Base-by-base conservation (phyloP, 2,888 invertebrate genomes). In the Bhutanitis thaidina region DNA sequence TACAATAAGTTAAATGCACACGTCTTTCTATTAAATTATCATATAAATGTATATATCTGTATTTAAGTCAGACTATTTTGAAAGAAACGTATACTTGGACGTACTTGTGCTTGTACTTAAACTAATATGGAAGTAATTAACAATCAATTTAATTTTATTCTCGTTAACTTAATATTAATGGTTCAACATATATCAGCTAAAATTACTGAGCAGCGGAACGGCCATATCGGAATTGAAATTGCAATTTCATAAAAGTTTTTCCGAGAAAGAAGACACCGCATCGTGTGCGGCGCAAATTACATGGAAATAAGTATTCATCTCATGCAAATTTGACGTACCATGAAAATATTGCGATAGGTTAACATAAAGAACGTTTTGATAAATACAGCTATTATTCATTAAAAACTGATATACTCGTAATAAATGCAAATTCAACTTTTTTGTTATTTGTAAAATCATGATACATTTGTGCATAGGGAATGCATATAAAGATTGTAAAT, bases 261-360 rank as follows among this genome's bases (percentile, higher is more conserved):
- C 69, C 53, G 63, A 59, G 69, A 72, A 66, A 65, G 58, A 60
- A 40, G 47, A 56, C 59, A 57, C 51, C 61, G 69, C 77, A 69
- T 72, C 73, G 75, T 84, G 82, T 82, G 84, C 77, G 80, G 80
- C 71, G 65, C 72, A 77, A 81, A 82, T 82, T 81, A 81, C 82
- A 84, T 82, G 84, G 74, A 79, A 82, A 83, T 82, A 73, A 77
- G 71, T 59, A 56, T 58, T 60, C 62, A 61, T 58, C 54, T 67
- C 65, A 68, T 69, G 67, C 67, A 70, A 70, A 77, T 73, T 69
- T 71, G 71, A 69, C 46, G 20, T 29, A 15, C 27, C 15, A 45
- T 29, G 29, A 48, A 51, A 48, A 44, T 41, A 40, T 50, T 25
- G 30, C 8, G 29, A 7, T 13, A 27, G 7, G 13, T 16, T 51